A percentile compares a stretch with the other conserved stretches of the same genome.
Evolutionary conservation across 1,140 invertebrate species (phyloP).

Genomic region (Aphis craccivora): DNA sequence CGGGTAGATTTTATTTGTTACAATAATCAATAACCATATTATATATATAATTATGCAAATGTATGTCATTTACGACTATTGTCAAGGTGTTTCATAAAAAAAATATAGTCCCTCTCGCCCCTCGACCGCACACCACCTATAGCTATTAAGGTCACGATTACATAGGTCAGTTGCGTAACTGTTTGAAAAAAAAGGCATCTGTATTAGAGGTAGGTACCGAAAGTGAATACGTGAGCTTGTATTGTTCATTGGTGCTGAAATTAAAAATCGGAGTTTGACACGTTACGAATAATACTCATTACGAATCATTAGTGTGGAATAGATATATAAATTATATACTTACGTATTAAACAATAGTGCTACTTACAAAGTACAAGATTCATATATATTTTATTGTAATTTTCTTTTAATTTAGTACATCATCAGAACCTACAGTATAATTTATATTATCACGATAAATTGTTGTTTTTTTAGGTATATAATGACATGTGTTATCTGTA

Average conservation of each 20-base stretch:
- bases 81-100: not conserved
- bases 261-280: not conserved
- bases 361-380: not conserved
- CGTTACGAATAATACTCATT: slow-evolving; percentile 8
- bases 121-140: not conserved
- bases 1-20: not conserved
- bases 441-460: not conserved
- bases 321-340: not conserved
- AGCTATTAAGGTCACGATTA: not conserved
- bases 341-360: not conserved
- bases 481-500: not conserved
- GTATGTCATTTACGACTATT: not conserved
- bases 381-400: not conserved
- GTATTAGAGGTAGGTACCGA: not conserved
- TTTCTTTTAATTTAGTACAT: not conserved
- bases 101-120: not conserved
- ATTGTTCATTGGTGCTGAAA: not conserved
- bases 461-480: not conserved
- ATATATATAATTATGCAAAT: not conserved
- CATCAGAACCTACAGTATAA: not conserved
- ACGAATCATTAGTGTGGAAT: not conserved
- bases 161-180: not conserved
- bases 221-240: not conserved
- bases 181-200: not conserved
- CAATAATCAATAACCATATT: not conserved